Evolutionary conservation across 2,888 invertebrate genomes (phyloP).

Genomic region (Polymixis lichenea): DNA sequence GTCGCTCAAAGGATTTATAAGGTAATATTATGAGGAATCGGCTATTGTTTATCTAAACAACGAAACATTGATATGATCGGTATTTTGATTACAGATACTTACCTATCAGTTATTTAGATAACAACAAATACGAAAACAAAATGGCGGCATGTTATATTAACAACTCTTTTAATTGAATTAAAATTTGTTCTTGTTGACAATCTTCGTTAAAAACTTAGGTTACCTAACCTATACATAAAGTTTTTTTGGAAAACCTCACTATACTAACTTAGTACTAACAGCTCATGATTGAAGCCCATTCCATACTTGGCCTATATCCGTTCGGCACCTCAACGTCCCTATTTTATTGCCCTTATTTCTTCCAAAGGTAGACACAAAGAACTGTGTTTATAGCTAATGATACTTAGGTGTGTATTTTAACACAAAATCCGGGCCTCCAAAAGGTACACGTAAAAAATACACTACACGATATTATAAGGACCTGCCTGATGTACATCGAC

Average conservation of each 20-base stretch:
- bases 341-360: slow-evolving; percentile 88
- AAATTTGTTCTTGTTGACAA: background rate
- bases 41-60: slow-evolving; percentile 69
- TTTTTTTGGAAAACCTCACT: background rate
- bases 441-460: slow-evolving; percentile 86
- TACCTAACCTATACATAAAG: background rate
- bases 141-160: slow-evolving; percentile 36
- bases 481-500: slow-evolving; percentile 78
- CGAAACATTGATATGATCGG: slow-evolving; percentile 55
- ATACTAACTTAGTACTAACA: background rate
- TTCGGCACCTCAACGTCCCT: slow-evolving; percentile 80
- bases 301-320: slow-evolving; percentile 77
- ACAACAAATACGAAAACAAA: slow-evolving; percentile 47
- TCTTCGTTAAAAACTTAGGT: background rate
- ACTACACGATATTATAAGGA: slow-evolving; percentile 85
- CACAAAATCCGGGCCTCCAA: slow-evolving; percentile 85
- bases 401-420: slow-evolving; percentile 90
- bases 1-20: slow-evolving; percentile 84
- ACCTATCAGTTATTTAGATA: slow-evolving; percentile 52
- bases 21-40: slow-evolving; percentile 76
- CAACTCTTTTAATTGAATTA: slow-evolving; percentile 14
- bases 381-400: slow-evolving; percentile 90
- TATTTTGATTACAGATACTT: slow-evolving; percentile 60
- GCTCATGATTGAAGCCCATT: slow-evolving; percentile 67
- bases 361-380: slow-evolving; percentile 87